Conservation (phyloP, 2,797 vertebrate species). For the Mormyrus proboscirostris region DNA sequence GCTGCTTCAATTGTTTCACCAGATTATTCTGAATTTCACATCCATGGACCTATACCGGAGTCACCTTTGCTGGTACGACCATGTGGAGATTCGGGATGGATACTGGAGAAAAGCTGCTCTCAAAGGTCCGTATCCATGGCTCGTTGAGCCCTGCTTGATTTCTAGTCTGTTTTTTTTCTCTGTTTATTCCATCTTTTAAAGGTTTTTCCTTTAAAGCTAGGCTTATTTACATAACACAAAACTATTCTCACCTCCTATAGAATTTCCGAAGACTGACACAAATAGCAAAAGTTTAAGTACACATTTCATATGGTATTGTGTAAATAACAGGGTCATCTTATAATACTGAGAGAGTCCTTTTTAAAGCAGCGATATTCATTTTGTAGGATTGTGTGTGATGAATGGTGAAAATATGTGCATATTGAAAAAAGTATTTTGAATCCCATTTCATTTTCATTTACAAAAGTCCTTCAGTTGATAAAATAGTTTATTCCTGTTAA, state of each 20-base stretch:
- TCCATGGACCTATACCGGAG: constrained; percentile 96
- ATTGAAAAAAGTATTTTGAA: neutral
- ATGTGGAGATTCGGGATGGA: constrained; percentile 93
- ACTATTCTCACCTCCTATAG: neutral
- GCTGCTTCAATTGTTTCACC: neutral
- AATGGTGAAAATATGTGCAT: neutral
- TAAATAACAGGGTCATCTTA: neutral
- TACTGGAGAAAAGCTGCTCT: constrained; percentile 95
- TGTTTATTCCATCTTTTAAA: neutral
- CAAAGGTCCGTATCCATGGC: constrained; percentile 66
- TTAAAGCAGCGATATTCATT: neutral
- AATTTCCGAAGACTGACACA: neutral
- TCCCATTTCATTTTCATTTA: neutral
- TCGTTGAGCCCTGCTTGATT: neutral
- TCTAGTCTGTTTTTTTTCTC: neutral
- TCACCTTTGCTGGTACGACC: constrained; percentile 96
- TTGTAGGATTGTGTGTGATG: neutral
- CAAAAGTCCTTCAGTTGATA: neutral
- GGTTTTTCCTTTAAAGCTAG: neutral
- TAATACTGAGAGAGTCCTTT: neutral
- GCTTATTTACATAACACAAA: neutral
- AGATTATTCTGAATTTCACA: constrained; percentile 98
- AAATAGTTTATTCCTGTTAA: neutral
- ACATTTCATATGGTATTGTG: neutral
- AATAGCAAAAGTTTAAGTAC: neutral